Evolutionary conservation across 2,888 invertebrate genomes (phyloP), one percentile per base, ranked within the genome.

Genomic region (Ariolimax columbianus): DNA sequence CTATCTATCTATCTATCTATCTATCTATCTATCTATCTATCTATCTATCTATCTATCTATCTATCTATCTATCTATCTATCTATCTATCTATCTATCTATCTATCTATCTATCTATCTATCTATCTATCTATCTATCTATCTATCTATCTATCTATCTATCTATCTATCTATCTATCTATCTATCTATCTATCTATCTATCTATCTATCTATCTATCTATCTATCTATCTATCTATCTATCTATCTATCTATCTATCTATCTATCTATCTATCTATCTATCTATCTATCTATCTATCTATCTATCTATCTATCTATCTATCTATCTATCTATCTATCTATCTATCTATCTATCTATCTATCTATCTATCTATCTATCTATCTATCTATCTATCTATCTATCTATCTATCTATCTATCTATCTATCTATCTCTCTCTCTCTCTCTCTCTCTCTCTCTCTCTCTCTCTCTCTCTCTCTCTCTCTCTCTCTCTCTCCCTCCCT

Each of bases 351-450:
- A 79, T 63, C 17, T 40, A 63, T 38, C 38, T n/a, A 40, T 63
- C 38, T 40, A 66, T 40, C 3, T 63, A 79, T 40, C 63, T 63
- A 66, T 55, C 36, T 59, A 36, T 78, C 17, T 59, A 59, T 30
- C 6, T 59, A 63, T 63, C 23, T 78, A 38, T 79, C 40, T 40
- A 66, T 79, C 26, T 79, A 66, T 63, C 38, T 79, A 36, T 80
- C 23, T 33, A 59, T 40, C 30, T 36, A 36, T 33, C 1, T 33
- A 66, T 0, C 9, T 68, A 36, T 36, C n/a, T 59, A 19, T 19
- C 17, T 17, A 0, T 36, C 2, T 36, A 3, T n/a, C 1, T 30
- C 23, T 17, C 19, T 77, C 36, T 36, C 30, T 51, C 33, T 38
- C 55, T 14, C 38, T 26, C 3, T 59, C 26, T 36, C 23, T 77